Evolutionary conservation across 2,113 vertebrate species (phyloP).

Genomic region (Psittacara wagleri): DNA sequence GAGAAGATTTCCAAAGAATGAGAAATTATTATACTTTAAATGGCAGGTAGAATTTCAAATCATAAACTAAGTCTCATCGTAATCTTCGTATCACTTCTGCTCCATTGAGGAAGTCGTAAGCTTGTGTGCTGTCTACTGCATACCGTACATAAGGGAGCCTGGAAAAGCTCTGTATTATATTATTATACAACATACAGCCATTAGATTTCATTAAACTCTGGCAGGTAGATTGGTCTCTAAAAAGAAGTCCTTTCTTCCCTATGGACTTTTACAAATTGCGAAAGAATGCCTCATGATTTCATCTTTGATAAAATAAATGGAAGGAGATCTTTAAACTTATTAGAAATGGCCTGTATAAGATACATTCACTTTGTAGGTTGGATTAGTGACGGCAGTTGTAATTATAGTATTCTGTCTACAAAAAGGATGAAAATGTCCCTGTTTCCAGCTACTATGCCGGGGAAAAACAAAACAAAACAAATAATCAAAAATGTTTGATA

Average conservation of each 20-base stretch:
- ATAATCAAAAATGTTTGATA: neutral
- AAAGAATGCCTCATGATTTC: neutral
- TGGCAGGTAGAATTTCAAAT: neutral
- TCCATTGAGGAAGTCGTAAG: neutral
- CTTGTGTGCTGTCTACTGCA: neutral
- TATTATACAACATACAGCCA: neutral
- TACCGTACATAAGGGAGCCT: neutral
- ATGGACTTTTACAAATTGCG: neutral
- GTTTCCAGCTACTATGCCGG: neutral
- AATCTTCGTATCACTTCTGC: neutral
- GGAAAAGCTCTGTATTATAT: neutral
- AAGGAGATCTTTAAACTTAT: neutral
- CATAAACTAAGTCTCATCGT: neutral
- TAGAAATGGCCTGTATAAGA: neutral
- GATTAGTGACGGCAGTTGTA: neutral
- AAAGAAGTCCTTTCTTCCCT: neutral
- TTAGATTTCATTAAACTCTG: neutral
- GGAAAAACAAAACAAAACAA: neutral
- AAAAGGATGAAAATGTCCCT: neutral
- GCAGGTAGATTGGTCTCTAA: neutral
- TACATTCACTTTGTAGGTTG: neutral
- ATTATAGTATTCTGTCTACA: neutral
- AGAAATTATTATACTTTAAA: neutral
- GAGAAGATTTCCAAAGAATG: neutral
- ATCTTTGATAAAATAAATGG: neutral